Conservation (phyloP, 2,113 vertebrate genomes). For the Hiodon tergisus region DNA sequence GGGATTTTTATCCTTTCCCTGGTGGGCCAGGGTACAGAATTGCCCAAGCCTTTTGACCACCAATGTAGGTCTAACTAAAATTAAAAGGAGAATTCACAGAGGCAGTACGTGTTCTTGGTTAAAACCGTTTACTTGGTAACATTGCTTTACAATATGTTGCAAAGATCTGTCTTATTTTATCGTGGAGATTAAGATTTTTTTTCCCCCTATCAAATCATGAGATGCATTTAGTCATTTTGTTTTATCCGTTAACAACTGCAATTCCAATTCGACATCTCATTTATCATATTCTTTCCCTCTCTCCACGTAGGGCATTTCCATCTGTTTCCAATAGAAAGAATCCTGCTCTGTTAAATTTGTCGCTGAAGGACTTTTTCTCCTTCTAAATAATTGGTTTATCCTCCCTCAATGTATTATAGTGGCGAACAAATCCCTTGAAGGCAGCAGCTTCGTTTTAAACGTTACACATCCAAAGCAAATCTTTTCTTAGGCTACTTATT, state of each 20-base stretch:
- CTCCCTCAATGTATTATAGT: background rate
- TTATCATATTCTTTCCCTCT: background rate
- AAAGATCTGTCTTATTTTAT: background rate
- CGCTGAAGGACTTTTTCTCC: background rate
- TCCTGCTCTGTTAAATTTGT: background rate
- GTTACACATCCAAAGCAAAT: background rate
- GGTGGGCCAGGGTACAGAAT: too few species aligned
- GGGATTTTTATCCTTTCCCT: too few species aligned
- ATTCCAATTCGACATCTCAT: background rate
- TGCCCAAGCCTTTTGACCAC: too few species aligned
- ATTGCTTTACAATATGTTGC: background rate
- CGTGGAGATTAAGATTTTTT: background rate
- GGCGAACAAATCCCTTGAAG: background rate
- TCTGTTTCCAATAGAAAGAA: conserved; percentile 13
- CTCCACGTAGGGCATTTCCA: background rate
- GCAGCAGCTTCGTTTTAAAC: background rate
- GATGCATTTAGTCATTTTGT: background rate
- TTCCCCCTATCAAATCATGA: background rate
- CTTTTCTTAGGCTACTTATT: background rate
- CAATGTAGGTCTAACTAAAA: too few species aligned
- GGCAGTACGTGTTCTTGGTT: too few species aligned
- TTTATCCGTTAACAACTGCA: background rate
- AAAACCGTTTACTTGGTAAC: too few species aligned
- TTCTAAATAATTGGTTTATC: background rate
- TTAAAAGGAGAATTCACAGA: too few species aligned